Base-by-base conservation (phyloP, 2,113 vertebrate genomes). In the Camarhynchus parvulus region DNA sequence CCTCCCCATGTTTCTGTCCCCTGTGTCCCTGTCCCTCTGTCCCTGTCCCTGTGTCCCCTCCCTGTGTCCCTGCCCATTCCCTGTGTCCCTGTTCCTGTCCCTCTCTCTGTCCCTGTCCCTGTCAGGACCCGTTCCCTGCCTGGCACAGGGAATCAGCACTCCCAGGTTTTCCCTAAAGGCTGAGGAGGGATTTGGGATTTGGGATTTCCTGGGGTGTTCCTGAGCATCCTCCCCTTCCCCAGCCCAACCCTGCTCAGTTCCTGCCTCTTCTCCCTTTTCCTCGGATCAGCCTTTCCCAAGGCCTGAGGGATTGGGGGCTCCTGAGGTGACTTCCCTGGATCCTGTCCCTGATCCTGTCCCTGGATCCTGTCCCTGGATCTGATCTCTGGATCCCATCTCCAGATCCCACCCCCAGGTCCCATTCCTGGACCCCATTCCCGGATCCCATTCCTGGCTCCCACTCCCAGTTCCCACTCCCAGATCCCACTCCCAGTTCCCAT, bases 351-450 rank as follows among this genome's bases (percentile, higher is more conserved):
- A 25, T 49, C 23, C 23, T 2, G 8, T 14, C 47, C 47, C 12
- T 19, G 28, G 28, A 31, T 53, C 28, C 7, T 1, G 9, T 27
- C 24, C 49, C 52, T 7, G 16, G 10, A 18, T 53, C 24, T 13
- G 0, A 9, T 5, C 46, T 22, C 46, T 47, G 46, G 46, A 47
- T 47, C 47, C 47, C 11, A 11, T 39, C 39, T 35, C 35, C 35
- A 35, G 16, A 13, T 13, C 46, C 25, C 13, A 20, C 0, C 1
- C 10, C 30, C 2, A 5, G 42, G 0, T 49, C 18, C 18, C 18
- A 20, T 2, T 9, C 25, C 12, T 1, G 5, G 24, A 4, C 49
- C 66, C n/a, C n/a, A 28, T 1, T 2, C 16, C 27, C 39, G 11
- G 39, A 39, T 39, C 39, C 39, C 39, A 39, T 11, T 11, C 39